Conservation (phyloP, 2,888 invertebrate genomes). For the Tipula lateralis region DNA sequence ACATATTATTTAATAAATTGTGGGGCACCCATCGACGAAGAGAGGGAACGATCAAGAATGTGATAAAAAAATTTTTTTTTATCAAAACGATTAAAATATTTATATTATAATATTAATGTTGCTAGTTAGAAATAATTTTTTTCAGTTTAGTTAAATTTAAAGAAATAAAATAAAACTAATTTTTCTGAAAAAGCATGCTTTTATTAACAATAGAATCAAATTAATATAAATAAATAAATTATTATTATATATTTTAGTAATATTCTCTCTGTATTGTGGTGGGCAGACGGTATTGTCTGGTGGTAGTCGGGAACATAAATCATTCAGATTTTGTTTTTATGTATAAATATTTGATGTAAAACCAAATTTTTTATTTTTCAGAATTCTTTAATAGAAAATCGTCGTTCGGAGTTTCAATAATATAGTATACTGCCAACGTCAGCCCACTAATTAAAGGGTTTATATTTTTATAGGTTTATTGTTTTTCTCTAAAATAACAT, state of each 20-base stretch:
- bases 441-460: neutral
- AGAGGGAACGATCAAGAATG: neutral
- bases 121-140: neutral
- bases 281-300: neutral
- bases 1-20: neutral
- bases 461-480: neutral
- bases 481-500: neutral
- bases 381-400: neutral
- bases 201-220: neutral
- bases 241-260: neutral
- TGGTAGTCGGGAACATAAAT: neutral
- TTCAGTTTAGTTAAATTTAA: neutral
- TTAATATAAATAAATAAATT: neutral
- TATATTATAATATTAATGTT: neutral
- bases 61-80: neutral
- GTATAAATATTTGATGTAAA: constrained; percentile 4
- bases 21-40: neutral
- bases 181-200: neutral
- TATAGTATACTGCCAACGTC: neutral
- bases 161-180: neutral
- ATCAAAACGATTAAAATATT: neutral
- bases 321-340: neutral
- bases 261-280: neutral
- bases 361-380: neutral
- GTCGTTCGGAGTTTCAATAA: neutral